Evolutionary conservation across 2,113 vertebrate genomes (phyloP).

Genomic region (Heliornis fulica): DNA sequence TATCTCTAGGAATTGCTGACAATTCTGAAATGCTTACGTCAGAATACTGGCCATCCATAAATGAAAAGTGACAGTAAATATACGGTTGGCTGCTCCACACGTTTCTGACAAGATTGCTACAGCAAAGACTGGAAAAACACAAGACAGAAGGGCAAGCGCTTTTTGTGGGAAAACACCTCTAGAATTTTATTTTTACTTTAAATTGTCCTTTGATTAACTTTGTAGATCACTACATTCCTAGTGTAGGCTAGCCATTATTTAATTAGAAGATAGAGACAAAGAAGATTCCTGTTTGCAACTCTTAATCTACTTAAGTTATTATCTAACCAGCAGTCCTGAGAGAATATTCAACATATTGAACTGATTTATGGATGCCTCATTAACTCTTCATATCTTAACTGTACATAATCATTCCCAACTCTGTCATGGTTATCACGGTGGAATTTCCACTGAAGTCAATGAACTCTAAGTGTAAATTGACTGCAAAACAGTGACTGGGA

Average conservation of each 20-base stretch:
- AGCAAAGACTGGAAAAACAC: background rate
- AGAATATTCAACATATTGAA: constrained; percentile 50
- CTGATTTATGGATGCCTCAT: constrained; percentile 8
- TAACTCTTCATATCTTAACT: constrained; percentile 42
- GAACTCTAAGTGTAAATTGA: constrained; percentile 18
- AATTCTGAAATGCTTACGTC: background rate
- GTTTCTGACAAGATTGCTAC: background rate
- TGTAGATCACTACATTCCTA: background rate
- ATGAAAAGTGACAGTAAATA: background rate
- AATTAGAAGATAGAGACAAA: constrained; percentile 25
- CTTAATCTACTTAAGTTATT: constrained; percentile 51
- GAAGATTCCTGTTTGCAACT: constrained; percentile 21
- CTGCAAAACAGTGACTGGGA: constrained; percentile 39
- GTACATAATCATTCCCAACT: constrained; percentile 23
- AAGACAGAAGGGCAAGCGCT: background rate
- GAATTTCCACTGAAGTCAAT: constrained; percentile 34
- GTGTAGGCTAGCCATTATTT: background rate
- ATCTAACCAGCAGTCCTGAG: constrained; percentile 21
- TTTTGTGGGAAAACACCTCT: background rate
- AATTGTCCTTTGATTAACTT: background rate
- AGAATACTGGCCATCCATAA: background rate
- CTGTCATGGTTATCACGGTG: constrained; percentile 25
- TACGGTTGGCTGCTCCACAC: background rate
- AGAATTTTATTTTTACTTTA: background rate
- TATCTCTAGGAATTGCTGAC: background rate